Base-by-base conservation (phyloP, 2,113 vertebrate genomes). In the Otus sunia region DNA sequence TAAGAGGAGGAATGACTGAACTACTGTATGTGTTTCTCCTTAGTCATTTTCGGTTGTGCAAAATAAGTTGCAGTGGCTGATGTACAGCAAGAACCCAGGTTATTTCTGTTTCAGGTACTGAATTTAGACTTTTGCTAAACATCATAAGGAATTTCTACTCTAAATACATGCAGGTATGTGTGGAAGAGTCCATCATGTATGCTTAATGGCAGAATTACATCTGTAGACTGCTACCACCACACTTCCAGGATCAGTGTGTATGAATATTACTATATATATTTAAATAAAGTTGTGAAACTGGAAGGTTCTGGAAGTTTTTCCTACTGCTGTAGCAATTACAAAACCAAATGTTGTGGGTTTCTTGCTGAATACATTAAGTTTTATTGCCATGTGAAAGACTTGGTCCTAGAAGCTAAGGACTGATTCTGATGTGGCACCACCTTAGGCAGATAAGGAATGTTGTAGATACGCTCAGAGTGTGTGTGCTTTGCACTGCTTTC, bases 391-490 rank as follows among this genome's bases (percentile, higher is more conserved):
- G 32, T 79, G n/a, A 69, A 85, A 59, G 53, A 34, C 15, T 87
- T 68, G 5, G n/a, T 92, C 37, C 63, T 83, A 8, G 72, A 84
- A 45, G 34, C 41, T 80, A 23, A 66, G 64, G 30, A 72, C 50
- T 76, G 53, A 49, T 85, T 88, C n/a, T 62, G 27, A n/a, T n/a
- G n/a, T n/a, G n/a, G n/a, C n/a, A n/a, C 52, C 32, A 21, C 29
- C n/a, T 64, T 34, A 29, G 39, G 29, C 30, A 52, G 47, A 11
- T 49, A 45, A 67, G 26, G 32, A 37, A 11, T 26, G 15, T 50
- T 69, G 6, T 69, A 7, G 26, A 25, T 26, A 3, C 8, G 1
- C 17, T 50, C 5, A 0, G 5, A 50, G 52, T 9, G 30, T 1
- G 0, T 5, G 29, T 63, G 79, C 63, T 81, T 53, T 66, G 25